Base-by-base conservation (phyloP, 2,888 invertebrate species). In the Scaptodrosophila latifasciaeformis region DNA sequence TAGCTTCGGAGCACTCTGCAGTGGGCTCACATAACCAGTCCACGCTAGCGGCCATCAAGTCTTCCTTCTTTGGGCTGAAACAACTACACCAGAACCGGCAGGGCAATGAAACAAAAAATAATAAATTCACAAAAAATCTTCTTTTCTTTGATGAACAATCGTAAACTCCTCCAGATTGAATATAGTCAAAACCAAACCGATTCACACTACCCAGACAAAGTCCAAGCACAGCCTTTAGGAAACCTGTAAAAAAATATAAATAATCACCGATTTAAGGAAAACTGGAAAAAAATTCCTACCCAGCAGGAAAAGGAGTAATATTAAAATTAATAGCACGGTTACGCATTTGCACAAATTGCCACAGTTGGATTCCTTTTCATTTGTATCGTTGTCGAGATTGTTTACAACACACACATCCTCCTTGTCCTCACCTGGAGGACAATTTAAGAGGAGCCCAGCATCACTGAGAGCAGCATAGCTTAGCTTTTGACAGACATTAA, bases 51-150 rank as follows among this genome's bases (percentile, higher is more conserved):
- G 63, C 50, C 45, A 69, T 51, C 10, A 78, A 54, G 48, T 83
- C 81, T 24, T 81, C 75, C 7, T 74, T 57, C 21, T 55, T 65
- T 1, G 81, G 78, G 9, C 58, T 62, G 47, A 81, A 83, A 27
- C 81, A 81, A 29, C 75, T 75, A 54, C 83, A 83, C 52, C 77
- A 79, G 70, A 12, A 74, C 44, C 59, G 74, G 82, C 13, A 74
- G 77, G 37, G 68, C 60, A 2, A 75, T 61, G 10, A 78, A 35
- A 46, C 80, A 84, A 49, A 82, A 76, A 7, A 81, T 34, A 10
- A 54, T 34, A n/a, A n/a, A 45, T 83, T 84, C n/a, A 80, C 59
- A 19, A 70, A 60, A 62, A 83, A 82, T 42, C 67, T 54, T 7
- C 71, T 66, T 31, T 47, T 61, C 54, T 65, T 68, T 13, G 72